These are phyloP conservation scores for Aricia agestis DNA, from an alignment of 1,140 invertebrate genomes.

Conservation along the genomic window DNA sequence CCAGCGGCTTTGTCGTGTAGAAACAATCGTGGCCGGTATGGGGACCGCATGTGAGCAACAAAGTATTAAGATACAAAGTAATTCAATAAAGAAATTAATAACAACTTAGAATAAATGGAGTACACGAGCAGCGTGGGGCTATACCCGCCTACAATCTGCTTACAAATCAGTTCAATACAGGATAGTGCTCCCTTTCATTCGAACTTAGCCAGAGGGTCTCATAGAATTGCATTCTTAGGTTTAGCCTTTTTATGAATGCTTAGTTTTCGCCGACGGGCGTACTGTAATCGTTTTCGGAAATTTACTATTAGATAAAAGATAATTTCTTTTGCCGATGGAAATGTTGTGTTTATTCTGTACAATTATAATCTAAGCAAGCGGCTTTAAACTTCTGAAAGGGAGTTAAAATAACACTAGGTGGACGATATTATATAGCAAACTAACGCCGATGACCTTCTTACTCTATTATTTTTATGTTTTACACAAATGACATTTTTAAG, in stretches of 20 bases:
- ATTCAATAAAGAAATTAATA: conserved; percentile 17
- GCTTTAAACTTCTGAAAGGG: too few species aligned
- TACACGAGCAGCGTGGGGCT: conserved; percentile 8
- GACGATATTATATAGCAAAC: too few species aligned
- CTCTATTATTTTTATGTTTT: too few species aligned
- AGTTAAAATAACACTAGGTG: too few species aligned
- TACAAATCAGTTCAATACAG: conserved; percentile 12
- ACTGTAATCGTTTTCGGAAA: conserved; percentile 11
- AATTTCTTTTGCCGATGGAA: not conserved
- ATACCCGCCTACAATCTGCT: not conserved
- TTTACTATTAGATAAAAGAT: conserved; percentile 6
- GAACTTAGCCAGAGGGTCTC: conserved; percentile 12
- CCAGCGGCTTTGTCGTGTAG: not conserved
- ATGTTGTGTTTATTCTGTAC: not conserved
- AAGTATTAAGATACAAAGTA: conserved; percentile 7
- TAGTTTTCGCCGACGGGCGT: not conserved
- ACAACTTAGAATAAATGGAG: conserved; percentile 8
- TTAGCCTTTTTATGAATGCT: conserved; percentile 12
- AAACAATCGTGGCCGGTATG: not conserved
- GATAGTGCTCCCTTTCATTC: conserved; percentile 6
- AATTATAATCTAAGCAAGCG: too few species aligned
- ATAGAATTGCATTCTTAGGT: conserved; percentile 16
- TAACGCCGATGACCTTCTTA: too few species aligned
- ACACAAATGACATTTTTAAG: not conserved
- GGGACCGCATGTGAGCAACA: not conserved